These are phyloP conservation scores for Sipunculus nudus DNA, from an alignment of 2,888 invertebrate genomes.

Conservation along the genomic window DNA sequence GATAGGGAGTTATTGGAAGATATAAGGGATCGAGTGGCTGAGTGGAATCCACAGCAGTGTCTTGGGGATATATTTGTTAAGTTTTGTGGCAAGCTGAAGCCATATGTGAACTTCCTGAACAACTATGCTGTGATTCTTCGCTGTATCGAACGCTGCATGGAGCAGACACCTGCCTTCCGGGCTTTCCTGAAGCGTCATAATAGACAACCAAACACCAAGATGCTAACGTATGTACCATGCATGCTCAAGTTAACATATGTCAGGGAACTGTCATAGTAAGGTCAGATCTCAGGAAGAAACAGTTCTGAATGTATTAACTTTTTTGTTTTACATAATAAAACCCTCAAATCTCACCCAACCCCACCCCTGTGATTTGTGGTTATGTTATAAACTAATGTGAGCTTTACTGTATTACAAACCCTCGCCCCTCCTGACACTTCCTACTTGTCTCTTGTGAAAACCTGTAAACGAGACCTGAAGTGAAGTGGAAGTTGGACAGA, in stretches of 20 bases:
- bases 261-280: background rate
- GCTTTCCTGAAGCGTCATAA: conserved; percentile 60
- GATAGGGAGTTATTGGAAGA: conserved; percentile 54
- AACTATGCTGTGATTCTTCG: conserved; percentile 60
- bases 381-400: too few relatives aligned
- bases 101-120: conserved; percentile 61
- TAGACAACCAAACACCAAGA: conserved; percentile 53
- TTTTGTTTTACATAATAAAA: too few relatives aligned
- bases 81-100: conserved; percentile 55
- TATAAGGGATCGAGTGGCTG: conserved; percentile 51
- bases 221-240: conserved; percentile 56
- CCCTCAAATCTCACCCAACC: too few relatives aligned
- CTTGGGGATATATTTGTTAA: conserved; percentile 62
- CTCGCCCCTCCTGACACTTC: too few relatives aligned
- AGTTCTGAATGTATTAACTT: too few relatives aligned
- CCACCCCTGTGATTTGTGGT: too few relatives aligned
- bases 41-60: conserved; percentile 58
- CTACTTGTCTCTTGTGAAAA: too few relatives aligned
- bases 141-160: conserved; percentile 56
- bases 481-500: too few relatives aligned
- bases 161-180: conserved; percentile 58
- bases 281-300: too few relatives aligned
- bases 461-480: too few relatives aligned
- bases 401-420: too few relatives aligned
- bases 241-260: too few relatives aligned